A percentile compares a stretch with the other conserved stretches of the same genome.
phyloP scores from a whole-genome alignment of 2,888 invertebrate species.

The Drosophila neonasuta region DNA sequence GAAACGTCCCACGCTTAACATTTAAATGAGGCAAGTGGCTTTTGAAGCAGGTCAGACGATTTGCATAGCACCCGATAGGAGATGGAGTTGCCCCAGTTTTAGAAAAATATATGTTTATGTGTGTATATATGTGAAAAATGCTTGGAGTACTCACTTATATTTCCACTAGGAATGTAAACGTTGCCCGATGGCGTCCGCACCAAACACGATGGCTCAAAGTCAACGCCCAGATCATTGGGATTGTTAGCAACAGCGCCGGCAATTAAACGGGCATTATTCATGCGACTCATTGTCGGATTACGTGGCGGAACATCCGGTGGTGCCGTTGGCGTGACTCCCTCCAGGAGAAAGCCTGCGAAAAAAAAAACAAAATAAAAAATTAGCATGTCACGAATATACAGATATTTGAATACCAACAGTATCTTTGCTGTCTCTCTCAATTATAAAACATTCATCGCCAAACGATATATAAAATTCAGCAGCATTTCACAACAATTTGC shows the following conservation, averaged over 20 bases:
- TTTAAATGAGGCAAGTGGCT: slow-evolving; percentile 72
- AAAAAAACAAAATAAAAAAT: slow-evolving; percentile 3
- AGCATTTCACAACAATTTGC: slow-evolving; percentile 28
- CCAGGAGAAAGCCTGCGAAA: slow-evolving; percentile 92
- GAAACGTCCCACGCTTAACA: slow-evolving; percentile 57
- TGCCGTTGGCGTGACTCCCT: slow-evolving; percentile 87
- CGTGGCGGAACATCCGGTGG: slow-evolving; percentile 95
- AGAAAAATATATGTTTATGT: no score
- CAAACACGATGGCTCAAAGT: slow-evolving; percentile 95
- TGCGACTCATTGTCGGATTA: slow-evolving; percentile 94
- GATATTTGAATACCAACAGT: slow-evolving; percentile 8
- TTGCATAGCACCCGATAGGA: slow-evolving; percentile 47
- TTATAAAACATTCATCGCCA: slow-evolving; percentile 41
- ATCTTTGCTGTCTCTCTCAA: slow-evolving; percentile 1
- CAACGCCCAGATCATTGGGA: slow-evolving; percentile 88
- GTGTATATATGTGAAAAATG: not conserved
- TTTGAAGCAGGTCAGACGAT: slow-evolving; percentile 48
- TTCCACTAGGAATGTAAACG: slow-evolving; percentile 95
- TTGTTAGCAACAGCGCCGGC: slow-evolving; percentile 85
- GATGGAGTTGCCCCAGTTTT: slow-evolving; percentile 6
- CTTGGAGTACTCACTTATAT: slow-evolving; percentile 83
- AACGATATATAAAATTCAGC: slow-evolving; percentile 23
- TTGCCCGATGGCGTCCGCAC: slow-evolving; percentile 96
- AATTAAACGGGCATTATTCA: slow-evolving; percentile 94
- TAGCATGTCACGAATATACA: not conserved